A percentile compares a stretch with the other conserved stretches of the same genome.
Evolutionary conservation across 2,888 invertebrate genomes (phyloP).

Genomic region (Spilosoma lubricipeda): DNA sequence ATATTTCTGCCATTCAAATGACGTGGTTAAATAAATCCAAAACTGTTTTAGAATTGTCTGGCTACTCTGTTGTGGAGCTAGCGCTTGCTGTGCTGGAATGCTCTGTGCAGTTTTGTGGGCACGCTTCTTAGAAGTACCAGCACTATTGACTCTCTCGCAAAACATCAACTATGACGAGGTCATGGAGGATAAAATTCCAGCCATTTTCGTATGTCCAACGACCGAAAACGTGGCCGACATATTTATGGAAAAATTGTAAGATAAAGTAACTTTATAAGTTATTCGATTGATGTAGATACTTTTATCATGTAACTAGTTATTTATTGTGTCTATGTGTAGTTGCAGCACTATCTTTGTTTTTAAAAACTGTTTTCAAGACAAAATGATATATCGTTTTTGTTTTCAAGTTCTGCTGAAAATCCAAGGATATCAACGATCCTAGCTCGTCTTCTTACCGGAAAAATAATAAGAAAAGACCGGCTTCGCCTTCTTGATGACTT

Average conservation of each 20-base stretch:
- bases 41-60: constrained; percentile 61
- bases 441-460: constrained; percentile 57
- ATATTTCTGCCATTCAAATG: not conserved
- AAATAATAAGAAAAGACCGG: constrained; percentile 47
- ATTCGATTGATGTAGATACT: not conserved
- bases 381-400: not conserved
- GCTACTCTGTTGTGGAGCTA: constrained; percentile 68
- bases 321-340: not conserved
- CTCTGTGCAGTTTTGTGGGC: constrained; percentile 76
- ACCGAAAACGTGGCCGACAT: constrained; percentile 52
- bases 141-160: constrained; percentile 64
- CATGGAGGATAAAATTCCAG: constrained; percentile 54
- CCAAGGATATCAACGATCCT: constrained; percentile 54
- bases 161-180: constrained; percentile 43
- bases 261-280: not conserved
- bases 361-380: not conserved
- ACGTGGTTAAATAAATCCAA: not conserved
- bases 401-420: constrained; percentile 39
- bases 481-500: constrained; percentile 58
- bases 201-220: constrained; percentile 67
- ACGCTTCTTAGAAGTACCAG: constrained; percentile 72
- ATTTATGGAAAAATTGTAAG: constrained; percentile 62
- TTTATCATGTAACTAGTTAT: not conserved
- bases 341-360: not conserved
- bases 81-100: constrained; percentile 72